These are phyloP conservation scores for Miichthys miiuy DNA, from an alignment of 2,797 vertebrate genomes.

Conservation along the genomic window DNA sequence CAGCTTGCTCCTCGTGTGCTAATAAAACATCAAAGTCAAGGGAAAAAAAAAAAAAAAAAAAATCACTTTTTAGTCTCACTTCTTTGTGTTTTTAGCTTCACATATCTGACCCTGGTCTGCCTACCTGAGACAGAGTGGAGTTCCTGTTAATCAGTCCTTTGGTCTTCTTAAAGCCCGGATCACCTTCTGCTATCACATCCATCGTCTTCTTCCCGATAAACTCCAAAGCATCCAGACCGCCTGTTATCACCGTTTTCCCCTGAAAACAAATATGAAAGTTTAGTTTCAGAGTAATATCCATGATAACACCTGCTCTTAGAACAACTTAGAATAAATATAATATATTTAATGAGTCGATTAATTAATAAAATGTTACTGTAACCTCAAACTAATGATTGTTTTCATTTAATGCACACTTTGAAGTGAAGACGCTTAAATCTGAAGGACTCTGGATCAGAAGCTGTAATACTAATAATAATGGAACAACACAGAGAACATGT, in stretches of 20 bases:
- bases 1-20: background rate
- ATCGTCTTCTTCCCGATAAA: constrained; percentile 99
- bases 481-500: background rate
- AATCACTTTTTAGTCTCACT: background rate
- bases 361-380: background rate
- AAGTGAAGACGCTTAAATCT: no score
- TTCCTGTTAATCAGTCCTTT: constrained; percentile 93
- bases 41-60: background rate
- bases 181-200: constrained; percentile 98
- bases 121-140: constrained; percentile 94
- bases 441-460: no score
- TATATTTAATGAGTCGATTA: background rate
- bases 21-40: background rate
- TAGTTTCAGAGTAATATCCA: background rate
- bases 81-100: background rate
- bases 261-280: constrained; percentile 67
- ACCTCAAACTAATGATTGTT: no score
- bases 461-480: background rate
- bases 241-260: constrained; percentile 94
- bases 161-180: constrained; percentile 97
- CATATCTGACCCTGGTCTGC: background rate
- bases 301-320: background rate
- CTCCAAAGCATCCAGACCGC: constrained; percentile 96
- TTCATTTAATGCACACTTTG: background rate
- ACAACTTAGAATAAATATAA: no score